Conservation (phyloP, 2,797 vertebrate species). For the Syndactyla subalaris region DNA sequence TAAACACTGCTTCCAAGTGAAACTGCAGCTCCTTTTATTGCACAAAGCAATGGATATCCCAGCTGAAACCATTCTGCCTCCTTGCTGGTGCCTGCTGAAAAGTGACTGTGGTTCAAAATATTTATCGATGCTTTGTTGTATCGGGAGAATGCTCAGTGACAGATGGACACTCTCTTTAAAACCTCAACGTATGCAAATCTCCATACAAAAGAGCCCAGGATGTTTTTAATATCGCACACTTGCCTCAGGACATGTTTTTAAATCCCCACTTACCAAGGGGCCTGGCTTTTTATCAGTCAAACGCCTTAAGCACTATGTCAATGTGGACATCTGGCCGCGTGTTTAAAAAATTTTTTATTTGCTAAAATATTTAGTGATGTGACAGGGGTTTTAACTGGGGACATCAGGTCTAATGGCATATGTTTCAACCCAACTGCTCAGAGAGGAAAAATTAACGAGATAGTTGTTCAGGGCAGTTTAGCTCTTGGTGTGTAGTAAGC, state of each 20-base stretch:
- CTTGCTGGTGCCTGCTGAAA: constrained; percentile 48
- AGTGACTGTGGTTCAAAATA: constrained; percentile 58
- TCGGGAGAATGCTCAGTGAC: constrained; percentile 87
- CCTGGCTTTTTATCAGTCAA: constrained; percentile 94
- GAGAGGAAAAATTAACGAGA: constrained; percentile 12
- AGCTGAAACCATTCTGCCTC: constrained; percentile 66
- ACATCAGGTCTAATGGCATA: constrained; percentile 30
- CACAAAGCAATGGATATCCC: constrained; percentile 67
- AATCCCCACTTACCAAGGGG: constrained; percentile 91
- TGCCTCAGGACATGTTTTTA: constrained; percentile 93
- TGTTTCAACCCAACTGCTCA: constrained; percentile 1
- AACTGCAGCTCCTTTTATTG: constrained; percentile 61
- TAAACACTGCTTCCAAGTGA: constrained; percentile 27
- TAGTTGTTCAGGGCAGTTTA: not conserved
- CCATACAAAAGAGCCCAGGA: constrained; percentile 92
- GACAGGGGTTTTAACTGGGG: constrained; percentile 70
- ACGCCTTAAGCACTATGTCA: constrained; percentile 94
- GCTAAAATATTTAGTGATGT: constrained; percentile 81
- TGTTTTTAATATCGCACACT: constrained; percentile 93
- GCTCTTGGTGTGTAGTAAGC: not conserved
- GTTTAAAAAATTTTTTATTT: constrained; percentile 80
- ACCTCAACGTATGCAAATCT: constrained; percentile 90
- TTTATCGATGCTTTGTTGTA: constrained; percentile 87
- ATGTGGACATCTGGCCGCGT: constrained; percentile 95
- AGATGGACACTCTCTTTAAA: constrained; percentile 91